Base-by-base conservation (phyloP, 37 sponge, comb jelly and placozoan species). In the Geodia barretti region DNA sequence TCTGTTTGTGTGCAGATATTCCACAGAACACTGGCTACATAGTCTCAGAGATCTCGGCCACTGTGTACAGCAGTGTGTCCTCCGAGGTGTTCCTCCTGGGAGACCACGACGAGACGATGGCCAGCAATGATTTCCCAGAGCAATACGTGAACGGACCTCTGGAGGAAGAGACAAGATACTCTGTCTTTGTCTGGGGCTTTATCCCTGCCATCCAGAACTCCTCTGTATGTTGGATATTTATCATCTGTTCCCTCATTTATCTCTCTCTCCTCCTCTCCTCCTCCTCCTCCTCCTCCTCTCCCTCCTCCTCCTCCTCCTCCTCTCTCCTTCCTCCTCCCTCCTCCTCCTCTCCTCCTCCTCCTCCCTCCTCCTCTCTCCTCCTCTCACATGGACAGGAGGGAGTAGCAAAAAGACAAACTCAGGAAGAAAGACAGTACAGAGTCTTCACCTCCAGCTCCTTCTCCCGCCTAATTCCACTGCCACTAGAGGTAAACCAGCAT, bases 111-210 rank as follows among this genome's bases (percentile, higher is more conserved):
- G 33, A 29, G 1, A 43, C 43, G n/a, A 42, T 3, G 34, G 24
- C 26, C 39, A 62, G 39, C 23, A 58, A 83, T n/a, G 39, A 38
- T n/a, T n/a, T n/a, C 37, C 62, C 73, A 35, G 54, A 31, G 11
- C 3, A 14, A 0, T 76, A 76, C 38, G 21, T 29, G 60, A 84
- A 84, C 35, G 76, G 76, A 0, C 76, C 76, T 4, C 61, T 84
- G 37, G 3, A 54, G 5, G 31, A 17, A 58, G 68, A 60, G 1
- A 70, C 84, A 5, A 62, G 4, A 2, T 77, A 77, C 77, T 58
- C 77, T 2, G 64, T 32, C 25, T 77, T 77, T 77, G 77, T 84
- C 26, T 76, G 76, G 77, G 84, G 60, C 21, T 84, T 83, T 65
- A 0, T 59, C 1, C 58, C 83, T 23, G 3, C n/a, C 24, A 32